A percentile compares a stretch with the other conserved stretches of the same genome.
These are phyloP conservation scores for Idaea aversata DNA, from an alignment of 2,888 invertebrate species.

Conservation along the genomic window DNA sequence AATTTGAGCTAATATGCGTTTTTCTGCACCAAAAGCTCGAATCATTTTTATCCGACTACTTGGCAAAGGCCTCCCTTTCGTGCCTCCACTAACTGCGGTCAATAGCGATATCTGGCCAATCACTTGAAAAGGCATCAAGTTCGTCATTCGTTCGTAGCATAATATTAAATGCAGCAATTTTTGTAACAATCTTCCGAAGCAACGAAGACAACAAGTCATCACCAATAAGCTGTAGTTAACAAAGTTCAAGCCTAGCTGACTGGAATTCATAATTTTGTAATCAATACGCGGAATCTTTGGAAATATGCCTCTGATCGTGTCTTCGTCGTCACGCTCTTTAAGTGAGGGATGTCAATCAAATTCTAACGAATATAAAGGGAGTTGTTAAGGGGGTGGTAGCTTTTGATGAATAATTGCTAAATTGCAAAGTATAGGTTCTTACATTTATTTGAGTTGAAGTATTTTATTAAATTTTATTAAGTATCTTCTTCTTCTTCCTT, in stretches of 20 bases:
- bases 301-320: slow-evolving; percentile 51
- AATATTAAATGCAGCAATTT: no score
- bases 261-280: slow-evolving; percentile 52
- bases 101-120: no score
- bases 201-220: background rate
- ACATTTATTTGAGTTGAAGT: background rate
- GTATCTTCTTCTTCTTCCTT: no score
- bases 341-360: slow-evolving; percentile 3
- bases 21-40: no score
- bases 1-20: no score
- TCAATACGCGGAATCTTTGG: slow-evolving; percentile 49
- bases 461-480: background rate
- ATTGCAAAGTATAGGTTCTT: background rate
- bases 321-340: slow-evolving; percentile 23
- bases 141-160: no score
- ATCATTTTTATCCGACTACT: no score
- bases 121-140: no score
- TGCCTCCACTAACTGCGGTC: no score
- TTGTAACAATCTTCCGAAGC: background rate
- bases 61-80: no score
- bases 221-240: slow-evolving; percentile 1
- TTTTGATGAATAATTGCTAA: background rate
- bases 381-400: background rate
- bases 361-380: background rate
- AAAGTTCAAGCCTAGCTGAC: slow-evolving; percentile 13